phyloP scores from a whole-genome alignment of 2,797 vertebrate genomes.

The Melanotaenia maccullochi region DNA sequence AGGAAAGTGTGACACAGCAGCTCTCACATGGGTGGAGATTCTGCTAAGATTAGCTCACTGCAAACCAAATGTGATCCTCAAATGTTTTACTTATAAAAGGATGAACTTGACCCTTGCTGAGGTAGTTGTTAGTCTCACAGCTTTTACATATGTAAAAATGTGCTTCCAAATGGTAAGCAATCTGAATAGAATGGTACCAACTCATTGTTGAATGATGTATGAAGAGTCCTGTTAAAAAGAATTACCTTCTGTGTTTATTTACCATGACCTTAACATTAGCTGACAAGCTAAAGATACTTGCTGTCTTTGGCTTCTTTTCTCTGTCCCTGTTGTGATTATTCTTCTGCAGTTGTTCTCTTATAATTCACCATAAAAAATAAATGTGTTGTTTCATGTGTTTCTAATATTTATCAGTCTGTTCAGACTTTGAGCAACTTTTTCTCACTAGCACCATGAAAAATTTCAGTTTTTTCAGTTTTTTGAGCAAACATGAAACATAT shows the following conservation, averaged over 20 bases:
- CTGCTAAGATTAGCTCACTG: constrained; percentile 31
- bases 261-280: not conserved
- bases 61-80: constrained; percentile 19
- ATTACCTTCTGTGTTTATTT: not conserved
- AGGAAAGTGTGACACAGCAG: constrained; percentile 35
- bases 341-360: not conserved
- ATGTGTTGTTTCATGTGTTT: not conserved
- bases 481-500: not conserved
- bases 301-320: not conserved
- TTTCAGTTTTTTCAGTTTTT: not conserved
- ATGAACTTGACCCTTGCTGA: constrained; percentile 10
- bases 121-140: not conserved
- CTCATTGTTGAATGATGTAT: not conserved
- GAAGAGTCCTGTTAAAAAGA: not conserved
- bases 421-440: not conserved
- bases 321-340: not conserved
- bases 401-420: not conserved
- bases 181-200: not conserved
- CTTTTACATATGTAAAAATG: not conserved
- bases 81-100: constrained; percentile 22
- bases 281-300: not conserved
- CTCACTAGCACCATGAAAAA: not conserved
- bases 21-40: constrained; percentile 48
- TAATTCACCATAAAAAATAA: not conserved
- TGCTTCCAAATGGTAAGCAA: not conserved